Conservation (phyloP, 2,113 vertebrate species). For the Eubucco bourcierii region DNA sequence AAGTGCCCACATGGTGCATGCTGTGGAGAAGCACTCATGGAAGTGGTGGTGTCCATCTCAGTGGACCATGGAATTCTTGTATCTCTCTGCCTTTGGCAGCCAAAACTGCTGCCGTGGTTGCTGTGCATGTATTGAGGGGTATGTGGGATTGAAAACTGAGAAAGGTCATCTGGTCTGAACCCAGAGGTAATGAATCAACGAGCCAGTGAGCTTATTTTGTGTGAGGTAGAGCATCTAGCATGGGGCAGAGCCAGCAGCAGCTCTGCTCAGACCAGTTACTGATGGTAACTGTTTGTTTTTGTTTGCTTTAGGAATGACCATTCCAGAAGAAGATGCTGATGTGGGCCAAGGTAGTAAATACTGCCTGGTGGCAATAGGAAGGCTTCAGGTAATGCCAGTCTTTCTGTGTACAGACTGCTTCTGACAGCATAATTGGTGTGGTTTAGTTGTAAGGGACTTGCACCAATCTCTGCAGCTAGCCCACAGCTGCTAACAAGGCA, state of each 20-base stretch:
- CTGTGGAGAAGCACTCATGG: neutral
- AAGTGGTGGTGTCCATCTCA: fast-evolving
- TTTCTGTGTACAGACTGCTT: neutral
- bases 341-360: conserved; percentile 96
- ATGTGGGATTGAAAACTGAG: neutral
- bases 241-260: neutral
- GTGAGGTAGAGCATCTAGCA: neutral
- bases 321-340: conserved; percentile 95
- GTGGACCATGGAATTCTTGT: neutral
- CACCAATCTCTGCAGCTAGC: neutral
- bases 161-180: neutral
- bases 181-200: neutral
- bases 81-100: neutral
- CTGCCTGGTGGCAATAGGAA: conserved; percentile 95
- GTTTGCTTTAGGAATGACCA: conserved; percentile 90
- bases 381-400: conserved; percentile 85
- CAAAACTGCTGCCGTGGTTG: neutral
- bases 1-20: neutral
- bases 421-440: neutral
- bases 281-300: neutral
- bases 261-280: neutral
- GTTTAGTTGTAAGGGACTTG: neutral
- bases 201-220: neutral
- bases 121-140: neutral
- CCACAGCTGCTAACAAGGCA: neutral